Evolutionary conservation across 2,113 vertebrate genomes (phyloP), one percentile per base, ranked within the genome.

Genomic region (Tor tambroides): DNA sequence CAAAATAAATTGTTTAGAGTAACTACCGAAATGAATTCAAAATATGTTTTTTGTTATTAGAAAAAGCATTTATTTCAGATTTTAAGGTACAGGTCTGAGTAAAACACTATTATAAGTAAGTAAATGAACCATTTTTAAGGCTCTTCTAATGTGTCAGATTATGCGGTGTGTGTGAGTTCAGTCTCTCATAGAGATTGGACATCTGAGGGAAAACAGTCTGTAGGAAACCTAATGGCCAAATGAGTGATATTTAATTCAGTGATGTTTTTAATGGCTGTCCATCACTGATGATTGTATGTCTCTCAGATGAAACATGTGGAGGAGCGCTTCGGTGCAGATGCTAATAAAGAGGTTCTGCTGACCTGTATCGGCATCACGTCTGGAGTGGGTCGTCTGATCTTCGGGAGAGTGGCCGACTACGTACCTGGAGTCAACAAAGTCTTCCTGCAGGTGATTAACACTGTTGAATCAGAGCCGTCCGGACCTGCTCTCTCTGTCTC

Each of bases 351-450:
- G 86, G 92, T 97, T 61, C 95, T 99, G 81, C 95, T 99, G 88
- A 95, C 96, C 90, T 99, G 98, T 87, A 95, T 99, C 6, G 98
- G 98, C 63, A 92, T 99, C 92, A 98, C 97, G 0, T 99, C 98
- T 0, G 94, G 96, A 2, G 91, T 98, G 19, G 98, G 98, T 2
- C 96, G 98, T 5, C 90, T 99, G 87, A 86, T 99, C 63, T 99
- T 98, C 7, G 98, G 98, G 85, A 94, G 94, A 86, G 94, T 96
- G 59, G 97, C 97, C 0, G 98, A 99, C 93, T 99, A 97, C 10
- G 91, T 99, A 74, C 94, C 94, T 0, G 98, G 97, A 9, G 95
- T 95, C 88, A 97, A 98, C 92, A 99, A 99, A 87, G 95, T 99
- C 23, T 99, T 96, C 91, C 94, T 99, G 80, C 98, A 99, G 97